These are phyloP conservation scores for Lepidurus arcticus DNA, from an alignment of 1,140 invertebrate species.

Conservation along the genomic window DNA sequence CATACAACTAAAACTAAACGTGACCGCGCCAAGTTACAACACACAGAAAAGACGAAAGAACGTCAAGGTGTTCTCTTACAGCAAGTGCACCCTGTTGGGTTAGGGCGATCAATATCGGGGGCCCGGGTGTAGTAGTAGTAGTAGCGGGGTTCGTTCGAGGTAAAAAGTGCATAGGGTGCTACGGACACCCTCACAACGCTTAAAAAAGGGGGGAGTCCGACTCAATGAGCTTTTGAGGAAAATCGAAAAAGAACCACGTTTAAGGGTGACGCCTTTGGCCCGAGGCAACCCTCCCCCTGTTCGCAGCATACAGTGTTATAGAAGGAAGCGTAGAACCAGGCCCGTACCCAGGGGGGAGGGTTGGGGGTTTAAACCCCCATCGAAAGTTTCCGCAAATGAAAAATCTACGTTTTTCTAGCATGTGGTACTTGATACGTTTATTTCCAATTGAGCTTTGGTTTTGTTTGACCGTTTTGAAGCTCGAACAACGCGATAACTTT, in stretches of 20 bases:
- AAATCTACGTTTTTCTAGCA: too few species aligned
- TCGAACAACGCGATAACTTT: too few species aligned
- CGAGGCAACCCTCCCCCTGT: too few species aligned
- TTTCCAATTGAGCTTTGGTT: too few species aligned
- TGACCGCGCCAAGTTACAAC: not conserved
- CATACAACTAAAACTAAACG: not conserved
- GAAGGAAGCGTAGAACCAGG: too few species aligned
- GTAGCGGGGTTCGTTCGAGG: constrained; percentile 7
- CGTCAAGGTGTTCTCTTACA: not conserved
- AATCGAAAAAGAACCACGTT: not conserved
- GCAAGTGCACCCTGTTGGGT: not conserved
- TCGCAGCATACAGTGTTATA: too few species aligned
- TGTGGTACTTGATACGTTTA: too few species aligned
- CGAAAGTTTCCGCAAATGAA: too few species aligned
- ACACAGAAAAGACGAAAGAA: not conserved
- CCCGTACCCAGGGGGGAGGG: too few species aligned
- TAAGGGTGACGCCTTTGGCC: not conserved
- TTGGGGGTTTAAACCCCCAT: too few species aligned
- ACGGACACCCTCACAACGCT: not conserved
- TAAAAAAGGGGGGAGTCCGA: not conserved
- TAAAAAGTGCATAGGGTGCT: not conserved
- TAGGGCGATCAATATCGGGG: not conserved
- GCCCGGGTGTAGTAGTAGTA: not conserved
- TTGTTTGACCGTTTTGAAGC: too few species aligned
- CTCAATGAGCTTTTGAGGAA: not conserved